Evolutionary conservation across 2,888 invertebrate species (phyloP), one percentile per base, ranked within the genome.

Genomic region (Abrostola triplasia): DNA sequence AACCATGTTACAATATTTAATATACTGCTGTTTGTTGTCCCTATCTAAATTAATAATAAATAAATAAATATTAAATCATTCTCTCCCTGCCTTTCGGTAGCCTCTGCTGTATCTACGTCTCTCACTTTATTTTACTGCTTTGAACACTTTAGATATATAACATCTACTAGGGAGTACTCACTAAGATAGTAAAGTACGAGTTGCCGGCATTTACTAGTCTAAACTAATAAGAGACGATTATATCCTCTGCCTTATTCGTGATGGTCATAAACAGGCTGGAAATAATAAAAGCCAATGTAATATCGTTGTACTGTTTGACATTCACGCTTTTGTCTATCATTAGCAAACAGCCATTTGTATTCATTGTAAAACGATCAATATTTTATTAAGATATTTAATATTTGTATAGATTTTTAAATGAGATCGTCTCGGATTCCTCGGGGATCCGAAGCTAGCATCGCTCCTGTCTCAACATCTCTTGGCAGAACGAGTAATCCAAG

Each of bases 321-420:
- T 5, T 0, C 13, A 44, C 12, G 9, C 9, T 47, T 24, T 47
- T 47, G 13, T 24, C 24, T 24, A 47, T 13, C 9, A 47, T 4
- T 10, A 47, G 13, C 44, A 47, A 47, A 13, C 44, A 9, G 24
- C 13, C 13, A 47, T 47, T 47, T 47, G 8, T 13, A 8, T 24
- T 13, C 5, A 47, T 24, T 13, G 6, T 41, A n/a, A 24, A 24
- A 47, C 7, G 8, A 47, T 24, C 12, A 24, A 10, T 52, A 40
- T 40, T 52, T 24, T 24, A 47, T 47, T 24, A 9, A 24, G 24
- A 24, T 24, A 5, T 13, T 47, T 47, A 47, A 9, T 9, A 47
- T 24, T 24, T 24, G 24, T 6, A 40, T 40, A 5, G 10, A 10
- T 10, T 37, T 50, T 11, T 54, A 44, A 54, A 54, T 54, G 54